Evolutionary conservation across 1,140 invertebrate species (phyloP), one percentile per base, ranked within the genome.

Genomic region (Zaprionus lachaisei): DNA sequence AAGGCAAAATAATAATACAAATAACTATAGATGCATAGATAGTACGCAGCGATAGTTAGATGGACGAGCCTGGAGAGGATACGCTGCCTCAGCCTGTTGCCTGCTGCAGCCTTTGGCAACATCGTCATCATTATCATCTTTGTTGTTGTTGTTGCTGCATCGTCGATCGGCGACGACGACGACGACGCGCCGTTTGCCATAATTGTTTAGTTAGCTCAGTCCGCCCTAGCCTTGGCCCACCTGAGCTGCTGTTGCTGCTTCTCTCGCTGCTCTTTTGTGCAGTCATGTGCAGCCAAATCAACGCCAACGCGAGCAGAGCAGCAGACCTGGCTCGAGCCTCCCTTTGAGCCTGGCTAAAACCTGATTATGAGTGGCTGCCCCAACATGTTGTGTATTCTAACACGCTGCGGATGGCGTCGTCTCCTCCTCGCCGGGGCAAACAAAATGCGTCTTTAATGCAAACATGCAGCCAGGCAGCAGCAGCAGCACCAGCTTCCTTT

Each of bases 381-480:
- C 85, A 79, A 81, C 81, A 84, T 89, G 78, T 89, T 87, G 81
- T 87, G 85, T 89, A 87, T 90, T 90, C 85, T 90, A 90, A 90
- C 85, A 90, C 85, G 85, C 86, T 85, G 85, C 76, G 84, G 84
- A 87, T 78, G 81, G n/a, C 76, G 66, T 75, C 83, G 75, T 80
- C 64, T 66, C 69, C 38, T 65, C 78, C 15, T 44, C 41, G 15
- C 41, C 17, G 41, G 80, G 80, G 81, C 84, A 87, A 87, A 87
- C 84, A 87, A 87, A 87, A 87, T 87, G 84, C 84, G 84, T 87
- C 84, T 87, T 87, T 87, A 89, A 90, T 89, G 84, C 84, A 89
- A 90, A 89, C 84, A 90, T 89, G 84, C 85, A 89, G 81, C 77
- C 49, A 56, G 57, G 65, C 64, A 68, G 58, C 78, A 65, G 38